phyloP scores from a whole-genome alignment of 2,113 vertebrate genomes.

The Toxotes chatareus region DNA sequence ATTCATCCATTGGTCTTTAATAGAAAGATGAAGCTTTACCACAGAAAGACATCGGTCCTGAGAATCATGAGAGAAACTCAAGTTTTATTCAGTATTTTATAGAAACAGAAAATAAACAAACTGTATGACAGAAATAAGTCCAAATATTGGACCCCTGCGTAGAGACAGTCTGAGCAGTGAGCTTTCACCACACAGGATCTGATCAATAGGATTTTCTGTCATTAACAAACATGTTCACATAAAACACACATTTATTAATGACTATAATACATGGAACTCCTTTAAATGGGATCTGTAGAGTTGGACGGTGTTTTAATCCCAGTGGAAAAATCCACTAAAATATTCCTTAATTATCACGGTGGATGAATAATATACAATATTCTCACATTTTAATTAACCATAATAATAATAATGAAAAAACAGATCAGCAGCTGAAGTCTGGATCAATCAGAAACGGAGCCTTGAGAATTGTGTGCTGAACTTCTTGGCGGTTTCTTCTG shows the following conservation, averaged over 20 bases:
- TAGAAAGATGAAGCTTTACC: no score
- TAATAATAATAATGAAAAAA: neutral
- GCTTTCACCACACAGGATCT: no score
- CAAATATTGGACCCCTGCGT: neutral
- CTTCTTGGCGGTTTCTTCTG: neutral
- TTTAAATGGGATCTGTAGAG: neutral
- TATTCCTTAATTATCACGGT: neutral
- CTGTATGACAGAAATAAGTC: neutral
- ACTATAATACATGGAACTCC: no score
- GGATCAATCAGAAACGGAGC: conserved; percentile 36
- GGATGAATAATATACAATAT: neutral
- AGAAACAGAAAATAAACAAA: neutral
- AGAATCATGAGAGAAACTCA: conserved; percentile 23
- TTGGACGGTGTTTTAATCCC: neutral
- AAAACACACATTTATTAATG: no score
- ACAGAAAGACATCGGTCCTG: no score
- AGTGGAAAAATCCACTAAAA: neutral
- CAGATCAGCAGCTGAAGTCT: neutral
- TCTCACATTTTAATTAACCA: neutral
- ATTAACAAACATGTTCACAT: no score
- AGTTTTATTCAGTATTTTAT: neutral
- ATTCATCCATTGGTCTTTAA: no score
- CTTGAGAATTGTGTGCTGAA: neutral
- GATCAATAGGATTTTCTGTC: no score
- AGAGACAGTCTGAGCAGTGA: neutral